Conservation (phyloP, 92 coral and sea anemone genomes). For the Blastomussa wellsi region DNA sequence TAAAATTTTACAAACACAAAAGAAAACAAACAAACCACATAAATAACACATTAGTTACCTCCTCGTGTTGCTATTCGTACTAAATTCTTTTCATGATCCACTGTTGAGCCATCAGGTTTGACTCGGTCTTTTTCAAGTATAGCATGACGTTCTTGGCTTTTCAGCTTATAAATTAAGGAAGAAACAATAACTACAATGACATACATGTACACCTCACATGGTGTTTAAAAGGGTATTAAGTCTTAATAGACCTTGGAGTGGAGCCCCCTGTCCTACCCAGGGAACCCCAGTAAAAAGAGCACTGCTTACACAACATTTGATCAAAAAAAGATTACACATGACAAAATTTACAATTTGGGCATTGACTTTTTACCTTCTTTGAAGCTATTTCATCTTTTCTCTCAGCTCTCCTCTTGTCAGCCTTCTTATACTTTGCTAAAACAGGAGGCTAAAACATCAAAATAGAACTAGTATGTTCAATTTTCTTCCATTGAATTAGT, state of each 20-base stretch:
- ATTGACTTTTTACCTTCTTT: constrained; percentile 63
- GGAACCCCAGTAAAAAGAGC: no score
- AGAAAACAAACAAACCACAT: no score
- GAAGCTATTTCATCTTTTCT: constrained; percentile 60
- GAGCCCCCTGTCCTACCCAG: no score
- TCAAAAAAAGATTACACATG: neutral
- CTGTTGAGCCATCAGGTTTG: constrained; percentile 70
- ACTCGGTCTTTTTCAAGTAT: constrained; percentile 79
- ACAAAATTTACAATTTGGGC: neutral
- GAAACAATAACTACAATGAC: neutral
- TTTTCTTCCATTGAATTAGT: no score
- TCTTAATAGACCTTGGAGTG: no score
- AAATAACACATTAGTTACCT: constrained; percentile 49
- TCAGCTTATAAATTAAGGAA: constrained; percentile 44
- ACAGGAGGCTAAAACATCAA: constrained; percentile 72
- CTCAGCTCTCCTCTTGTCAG: constrained; percentile 73
- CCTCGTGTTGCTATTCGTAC: constrained; percentile 86
- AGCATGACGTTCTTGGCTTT: constrained; percentile 74
- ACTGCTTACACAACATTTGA: no score
- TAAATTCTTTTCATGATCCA: constrained; percentile 77
- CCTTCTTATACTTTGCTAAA: constrained; percentile 80
- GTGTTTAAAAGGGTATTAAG: no score
- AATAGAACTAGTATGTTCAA: no score
- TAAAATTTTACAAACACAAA: no score
- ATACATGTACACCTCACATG: no score